Evolutionary conservation across 2,797 vertebrate species (phyloP).

Genomic region (Tiaroga cobitis): DNA sequence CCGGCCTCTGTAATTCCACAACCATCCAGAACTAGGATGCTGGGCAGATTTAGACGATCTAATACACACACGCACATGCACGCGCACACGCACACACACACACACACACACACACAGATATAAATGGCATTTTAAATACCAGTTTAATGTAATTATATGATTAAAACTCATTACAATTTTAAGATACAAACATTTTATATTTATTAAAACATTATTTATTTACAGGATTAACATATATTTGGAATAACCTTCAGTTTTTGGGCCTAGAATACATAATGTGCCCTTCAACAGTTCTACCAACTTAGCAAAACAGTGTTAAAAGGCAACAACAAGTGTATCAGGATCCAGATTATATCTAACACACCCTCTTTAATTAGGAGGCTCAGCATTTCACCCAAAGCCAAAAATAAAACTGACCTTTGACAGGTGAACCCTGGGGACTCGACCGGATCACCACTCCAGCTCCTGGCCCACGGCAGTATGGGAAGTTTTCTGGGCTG

Average conservation of each 20-base stretch:
- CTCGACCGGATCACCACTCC: conserved; percentile 89
- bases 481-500: conserved; percentile 95
- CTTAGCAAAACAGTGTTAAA: background rate
- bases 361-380: background rate
- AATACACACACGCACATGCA: conserved; percentile 45
- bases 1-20: conserved; percentile 93
- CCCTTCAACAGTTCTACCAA: background rate
- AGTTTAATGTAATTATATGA: background rate
- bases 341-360: background rate
- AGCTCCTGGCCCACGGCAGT: conserved; percentile 87
- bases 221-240: background rate
- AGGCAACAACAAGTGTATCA: background rate
- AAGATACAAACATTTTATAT: background rate
- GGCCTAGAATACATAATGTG: background rate
- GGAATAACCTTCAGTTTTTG: background rate
- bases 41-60: conserved; percentile 95
- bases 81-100: background rate
- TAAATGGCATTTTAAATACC: background rate
- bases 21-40: conserved; percentile 88
- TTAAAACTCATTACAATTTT: no score
- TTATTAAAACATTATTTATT: background rate
- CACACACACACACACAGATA: background rate
- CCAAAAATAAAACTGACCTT: conserved; percentile 78
- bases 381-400: background rate
- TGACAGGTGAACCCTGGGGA: conserved; percentile 92